phyloP scores from a whole-genome alignment of 2,888 invertebrate species.

The Diarsia mendica region DNA sequence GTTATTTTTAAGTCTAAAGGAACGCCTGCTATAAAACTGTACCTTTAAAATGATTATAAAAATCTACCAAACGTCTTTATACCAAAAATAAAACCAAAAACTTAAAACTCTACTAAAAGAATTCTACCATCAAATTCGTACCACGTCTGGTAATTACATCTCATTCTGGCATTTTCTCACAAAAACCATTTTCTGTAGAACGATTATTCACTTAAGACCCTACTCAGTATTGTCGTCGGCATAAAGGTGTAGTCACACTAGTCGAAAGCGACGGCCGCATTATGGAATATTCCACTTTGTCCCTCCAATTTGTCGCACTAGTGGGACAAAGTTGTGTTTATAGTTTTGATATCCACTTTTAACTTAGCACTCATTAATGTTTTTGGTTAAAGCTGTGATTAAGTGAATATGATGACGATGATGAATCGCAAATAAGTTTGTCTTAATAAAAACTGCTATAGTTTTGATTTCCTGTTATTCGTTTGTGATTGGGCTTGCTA shows the following conservation, averaged over 20 bases:
- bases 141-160: conserved; percentile 47
- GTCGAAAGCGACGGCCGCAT: conserved; percentile 41
- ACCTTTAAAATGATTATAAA: neutral
- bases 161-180: conserved; percentile 33
- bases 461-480: neutral
- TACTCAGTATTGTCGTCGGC: conserved; percentile 43
- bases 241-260: conserved; percentile 59
- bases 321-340: neutral
- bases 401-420: too few relatives aligned
- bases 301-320: neutral
- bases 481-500: neutral
- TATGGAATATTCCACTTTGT: conserved; percentile 18
- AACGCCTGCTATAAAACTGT: neutral
- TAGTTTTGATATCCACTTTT: neutral
- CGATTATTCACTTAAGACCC: conserved; percentile 60
- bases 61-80: neutral
- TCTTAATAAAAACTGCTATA: neutral
- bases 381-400: neutral
- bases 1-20: too few relatives aligned
- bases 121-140: conserved; percentile 38
- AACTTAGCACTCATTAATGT: too few relatives aligned
- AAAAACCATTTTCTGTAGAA: conserved; percentile 44
- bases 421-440: neutral
- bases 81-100: neutral
- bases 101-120: neutral